Base-by-base conservation (phyloP, 1,140 invertebrate genomes). In the Cephus cinctus region DNA sequence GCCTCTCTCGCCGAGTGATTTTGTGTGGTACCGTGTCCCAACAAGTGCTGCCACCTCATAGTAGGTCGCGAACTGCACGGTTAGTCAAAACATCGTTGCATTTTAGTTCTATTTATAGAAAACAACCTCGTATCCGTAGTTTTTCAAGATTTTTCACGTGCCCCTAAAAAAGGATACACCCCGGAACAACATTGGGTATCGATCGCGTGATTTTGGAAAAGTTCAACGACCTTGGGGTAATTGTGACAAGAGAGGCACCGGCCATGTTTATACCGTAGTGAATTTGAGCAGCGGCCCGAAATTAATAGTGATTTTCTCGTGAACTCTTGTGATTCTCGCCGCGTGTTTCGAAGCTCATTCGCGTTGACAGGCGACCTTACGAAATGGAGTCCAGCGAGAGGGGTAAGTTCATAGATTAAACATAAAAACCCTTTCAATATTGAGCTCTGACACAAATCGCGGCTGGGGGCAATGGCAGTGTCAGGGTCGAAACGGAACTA, bases 401-500 rank as follows among this genome's bases (percentile, higher is more conserved):
- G 57, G 73, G 73, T 75, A 47, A 75, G 72, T 75, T 21, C 14
- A 11, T n/a, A n/a, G n/a, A n/a, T n/a, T n/a, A n/a, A n/a, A n/a
- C n/a, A n/a, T 36, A 8, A 15, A 30, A 36, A 36, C 9, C 34
- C 11, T 44, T 50, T 19, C 57, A 65, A 69, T 68, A 69, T 66
- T 65, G 62, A 57, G 56, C 43, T 59, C 45, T 63, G 65, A 71
- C 63, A 63, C 56, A 57, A 66, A 71, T 71, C 61, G 53, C 48
- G 54, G 46, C 67, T 47, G 64, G 59, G 71, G 67, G 63, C 68
- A 71, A 71, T 73, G 70, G 70, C 71, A 74, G 71, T 73, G 71
- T 74, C 71, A 74, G 71, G 71, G 71, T 74, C 70, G 71, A 60
- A 71, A 69, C 60, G 59, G 59, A 72, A 67, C 64, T 73, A 63